These are phyloP conservation scores for human DNA, from an alignment of 2,113 vertebrate species.

Conservation along the genomic window GRCh38 chr3:66162501-66163000, in stretches of 20 bases:
- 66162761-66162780: not conserved
- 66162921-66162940: not conserved
- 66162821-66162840: not conserved
- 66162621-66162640: no score
- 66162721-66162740: not conserved
- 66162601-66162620: not conserved
- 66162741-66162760: not conserved
- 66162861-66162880: not conserved
- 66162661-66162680: not conserved
- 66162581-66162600: not conserved
- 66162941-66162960: not conserved
- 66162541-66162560: not conserved
- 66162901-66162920: not conserved
- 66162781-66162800: not conserved
- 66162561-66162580: not conserved
- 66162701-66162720: no score
- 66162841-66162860: not conserved
- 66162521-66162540: not conserved
- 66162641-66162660: not conserved
- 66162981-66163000: not conserved
- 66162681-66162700: not conserved
- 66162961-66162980: not conserved
- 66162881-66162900: not conserved
- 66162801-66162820: not conserved
- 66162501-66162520: accelerated